Percentiles rank a stretch among this genome's conserved stretches.
Conservation (phyloP, 2,113 vertebrate genomes). For the Campylorhamphus procurvoides region DNA sequence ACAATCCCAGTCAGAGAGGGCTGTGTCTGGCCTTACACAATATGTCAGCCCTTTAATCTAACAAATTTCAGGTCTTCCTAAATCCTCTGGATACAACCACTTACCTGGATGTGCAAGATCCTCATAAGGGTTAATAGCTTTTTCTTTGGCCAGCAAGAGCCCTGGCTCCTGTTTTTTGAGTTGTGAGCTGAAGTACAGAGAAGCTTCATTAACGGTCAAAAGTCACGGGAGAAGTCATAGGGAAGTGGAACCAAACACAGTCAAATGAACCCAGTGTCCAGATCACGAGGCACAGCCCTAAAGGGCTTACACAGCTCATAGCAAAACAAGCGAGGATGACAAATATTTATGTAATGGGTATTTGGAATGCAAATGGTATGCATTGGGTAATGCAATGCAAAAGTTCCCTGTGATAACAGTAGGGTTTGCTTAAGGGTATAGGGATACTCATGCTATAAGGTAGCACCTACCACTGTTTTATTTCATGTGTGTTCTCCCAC, state of each 20-base stretch:
- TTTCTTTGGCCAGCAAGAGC: background rate
- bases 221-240: background rate
- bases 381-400: background rate
- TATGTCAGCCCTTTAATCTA: background rate
- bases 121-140: background rate
- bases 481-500: background rate
- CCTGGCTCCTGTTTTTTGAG: background rate
- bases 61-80: background rate
- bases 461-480: background rate
- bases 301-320: background rate
- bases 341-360: slow-evolving; percentile 38
- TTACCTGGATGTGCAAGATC: background rate
- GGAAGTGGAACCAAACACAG: background rate
- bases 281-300: background rate
- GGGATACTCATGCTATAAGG: background rate
- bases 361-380: slow-evolving; percentile 41
- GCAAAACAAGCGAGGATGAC: background rate
- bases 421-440: background rate
- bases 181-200: background rate
- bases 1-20: background rate
- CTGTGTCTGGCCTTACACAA: background rate
- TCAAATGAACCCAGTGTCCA: background rate
- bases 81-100: background rate
- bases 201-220: background rate
- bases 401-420: background rate